These are phyloP conservation scores for Chymomyza caudatula DNA, from an alignment of 2,888 invertebrate genomes.

Conservation along the genomic window DNA sequence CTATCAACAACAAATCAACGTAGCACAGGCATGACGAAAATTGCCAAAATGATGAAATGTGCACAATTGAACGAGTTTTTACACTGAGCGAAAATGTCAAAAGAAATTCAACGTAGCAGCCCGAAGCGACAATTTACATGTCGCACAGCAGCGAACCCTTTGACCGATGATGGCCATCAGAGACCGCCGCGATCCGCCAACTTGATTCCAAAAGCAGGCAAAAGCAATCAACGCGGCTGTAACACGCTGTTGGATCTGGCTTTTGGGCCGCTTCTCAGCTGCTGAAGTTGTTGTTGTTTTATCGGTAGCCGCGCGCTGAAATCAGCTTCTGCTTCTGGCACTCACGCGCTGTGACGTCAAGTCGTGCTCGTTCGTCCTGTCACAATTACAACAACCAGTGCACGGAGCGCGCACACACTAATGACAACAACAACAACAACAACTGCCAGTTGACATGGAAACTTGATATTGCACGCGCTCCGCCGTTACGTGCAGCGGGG, in stretches of 20 bases:
- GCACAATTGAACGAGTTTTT: slow-evolving; percentile 60
- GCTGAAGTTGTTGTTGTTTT: slow-evolving; percentile 51
- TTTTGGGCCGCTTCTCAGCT: slow-evolving; percentile 5
- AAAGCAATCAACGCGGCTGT: slow-evolving; percentile 76
- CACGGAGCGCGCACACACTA: slow-evolving; percentile 52
- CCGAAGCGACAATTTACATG: slow-evolving; percentile 72
- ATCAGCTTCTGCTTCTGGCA: slow-evolving; percentile 73
- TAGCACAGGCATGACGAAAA: slow-evolving; percentile 2
- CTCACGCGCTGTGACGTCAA: slow-evolving; percentile 57
- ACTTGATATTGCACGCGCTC: slow-evolving; percentile 64
- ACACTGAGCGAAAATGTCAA: not conserved
- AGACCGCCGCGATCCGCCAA: not conserved
- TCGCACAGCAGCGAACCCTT: slow-evolving; percentile 47
- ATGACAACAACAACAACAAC: slow-evolving; percentile 57
- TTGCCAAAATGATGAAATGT: slow-evolving; percentile 23
- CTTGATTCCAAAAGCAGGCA: slow-evolving; percentile 29
- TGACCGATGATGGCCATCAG: not conserved
- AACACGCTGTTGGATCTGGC: slow-evolving; percentile 32
- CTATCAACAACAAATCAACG: slow-evolving; percentile 45
- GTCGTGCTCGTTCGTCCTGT: slow-evolving; percentile 71
- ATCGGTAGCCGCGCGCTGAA: slow-evolving; percentile 70
- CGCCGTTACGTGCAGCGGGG: not conserved
- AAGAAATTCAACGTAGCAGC: not conserved
- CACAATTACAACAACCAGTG: slow-evolving; percentile 73
- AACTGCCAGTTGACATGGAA: slow-evolving; percentile 55